Evolutionary conservation across 2,797 vertebrate genomes (phyloP).

Genomic region (Masticophis lateralis): DNA sequence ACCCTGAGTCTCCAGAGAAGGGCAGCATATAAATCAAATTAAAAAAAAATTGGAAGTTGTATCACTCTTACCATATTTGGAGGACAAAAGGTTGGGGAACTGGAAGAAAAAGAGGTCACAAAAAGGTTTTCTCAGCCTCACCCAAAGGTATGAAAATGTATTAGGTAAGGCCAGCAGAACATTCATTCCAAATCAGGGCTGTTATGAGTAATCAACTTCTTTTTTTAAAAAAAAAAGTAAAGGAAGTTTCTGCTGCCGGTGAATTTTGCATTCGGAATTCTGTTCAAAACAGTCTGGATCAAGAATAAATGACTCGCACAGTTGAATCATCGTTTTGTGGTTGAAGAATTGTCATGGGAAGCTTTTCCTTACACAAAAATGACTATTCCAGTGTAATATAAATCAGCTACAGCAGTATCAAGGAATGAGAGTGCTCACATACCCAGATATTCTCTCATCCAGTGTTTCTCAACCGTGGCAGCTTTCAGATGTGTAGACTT

Average conservation of each 20-base stretch:
- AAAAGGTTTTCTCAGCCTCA: background rate
- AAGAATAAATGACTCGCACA: background rate
- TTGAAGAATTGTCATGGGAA: conserved; percentile 7
- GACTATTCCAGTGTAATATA: background rate
- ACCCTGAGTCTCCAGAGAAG: too few species aligned
- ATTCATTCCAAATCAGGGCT: background rate
- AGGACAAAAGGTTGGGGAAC: background rate
- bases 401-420: background rate
- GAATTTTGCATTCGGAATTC: background rate
- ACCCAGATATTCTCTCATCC: background rate
- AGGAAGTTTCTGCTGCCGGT: background rate
- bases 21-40: too few species aligned
- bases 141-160: background rate
- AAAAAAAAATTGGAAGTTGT: background rate
- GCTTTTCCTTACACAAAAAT: background rate
- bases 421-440: background rate
- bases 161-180: background rate
- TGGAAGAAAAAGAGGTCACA: background rate
- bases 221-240: background rate
- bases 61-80: background rate
- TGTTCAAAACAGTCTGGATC: background rate
- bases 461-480: background rate
- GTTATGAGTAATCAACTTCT: background rate
- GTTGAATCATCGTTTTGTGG: conserved; percentile 28
- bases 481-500: background rate